Base-by-base conservation (phyloP, 2,113 vertebrate species). In the Hystrix brachyura region DNA sequence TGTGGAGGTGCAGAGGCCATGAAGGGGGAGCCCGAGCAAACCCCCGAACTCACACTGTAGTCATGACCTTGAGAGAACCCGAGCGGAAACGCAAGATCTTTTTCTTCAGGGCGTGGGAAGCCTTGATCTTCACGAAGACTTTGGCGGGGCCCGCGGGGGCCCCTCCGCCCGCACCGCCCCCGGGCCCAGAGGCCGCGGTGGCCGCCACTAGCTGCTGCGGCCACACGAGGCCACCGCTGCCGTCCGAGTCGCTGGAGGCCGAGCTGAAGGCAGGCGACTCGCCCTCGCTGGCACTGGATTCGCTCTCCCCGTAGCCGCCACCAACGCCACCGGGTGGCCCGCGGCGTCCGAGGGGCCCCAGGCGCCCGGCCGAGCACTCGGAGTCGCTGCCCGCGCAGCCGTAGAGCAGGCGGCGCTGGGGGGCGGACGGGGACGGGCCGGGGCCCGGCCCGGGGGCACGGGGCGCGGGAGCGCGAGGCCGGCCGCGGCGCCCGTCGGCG, bases 11-110 rank as follows among this genome's bases (percentile, higher is more conserved):
- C 90, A 55, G 95, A 87, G 92, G 95, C 94, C 83, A 85, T 27
- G 92, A 62, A 91, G 74, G 89, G 88, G 85, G 91, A 92, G 87
- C 85, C 83, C 80, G n/a, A n/a, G 79, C 89, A 15, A 71, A 38
- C 32, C 76, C 62, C 83, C 69, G 17, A 57, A 89, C 83, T 99
- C 98, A 99, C 57, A 99, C 99, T 0, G 99, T 99, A 4, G 99
- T 99, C 99, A 99, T 99, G 87, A 99, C 99, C 98, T 99, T 99
- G 51, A 99, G 99, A 5, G 99, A 99, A 59, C 99, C 99, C 0
- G 99, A 99, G 46, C 99, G 99, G 97, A 99, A 99, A 17, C 99
- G 99, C 87, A 99, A 97, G 62, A 99, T 99, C 98, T 99, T 99
- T 92, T 99, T 99, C 97, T 99, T 99, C 4, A 99, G 99, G 0